A percentile compares a stretch with the other conserved stretches of the same genome.
These are phyloP conservation scores for Mirza zaza DNA, from an alignment of 2,113 vertebrate species.

Conservation along the genomic window DNA sequence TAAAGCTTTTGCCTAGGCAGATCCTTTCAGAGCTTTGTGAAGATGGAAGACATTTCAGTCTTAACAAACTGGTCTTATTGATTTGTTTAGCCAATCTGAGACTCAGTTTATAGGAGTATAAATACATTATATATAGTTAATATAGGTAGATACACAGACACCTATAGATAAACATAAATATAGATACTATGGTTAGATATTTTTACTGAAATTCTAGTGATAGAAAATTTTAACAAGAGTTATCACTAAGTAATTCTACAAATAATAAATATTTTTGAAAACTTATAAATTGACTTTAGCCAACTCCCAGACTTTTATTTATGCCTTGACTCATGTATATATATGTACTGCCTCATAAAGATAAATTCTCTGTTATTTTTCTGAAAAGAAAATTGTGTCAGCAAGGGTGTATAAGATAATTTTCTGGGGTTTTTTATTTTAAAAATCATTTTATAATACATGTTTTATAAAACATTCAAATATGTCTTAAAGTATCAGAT, in stretches of 20 bases:
- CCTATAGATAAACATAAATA: neutral
- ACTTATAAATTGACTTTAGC: neutral
- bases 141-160: neutral
- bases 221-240: neutral
- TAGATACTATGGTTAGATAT: neutral
- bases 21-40: neutral
- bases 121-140: neutral
- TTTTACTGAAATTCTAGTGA: neutral
- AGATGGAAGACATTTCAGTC: neutral
- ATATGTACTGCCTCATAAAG: neutral
- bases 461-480: neutral
- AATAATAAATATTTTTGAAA: neutral
- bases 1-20: neutral
- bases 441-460: neutral
- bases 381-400: neutral
- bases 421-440: neutral
- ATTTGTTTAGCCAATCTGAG: neutral
- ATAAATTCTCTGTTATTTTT: neutral
- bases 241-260: neutral
- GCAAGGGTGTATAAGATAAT: neutral
- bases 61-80: neutral
- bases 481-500: neutral
- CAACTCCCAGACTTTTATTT: neutral
- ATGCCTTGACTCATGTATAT: neutral
- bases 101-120: neutral